phyloP scores from a whole-genome alignment of 2,113 vertebrate species.

The Aegotheles bennettii region DNA sequence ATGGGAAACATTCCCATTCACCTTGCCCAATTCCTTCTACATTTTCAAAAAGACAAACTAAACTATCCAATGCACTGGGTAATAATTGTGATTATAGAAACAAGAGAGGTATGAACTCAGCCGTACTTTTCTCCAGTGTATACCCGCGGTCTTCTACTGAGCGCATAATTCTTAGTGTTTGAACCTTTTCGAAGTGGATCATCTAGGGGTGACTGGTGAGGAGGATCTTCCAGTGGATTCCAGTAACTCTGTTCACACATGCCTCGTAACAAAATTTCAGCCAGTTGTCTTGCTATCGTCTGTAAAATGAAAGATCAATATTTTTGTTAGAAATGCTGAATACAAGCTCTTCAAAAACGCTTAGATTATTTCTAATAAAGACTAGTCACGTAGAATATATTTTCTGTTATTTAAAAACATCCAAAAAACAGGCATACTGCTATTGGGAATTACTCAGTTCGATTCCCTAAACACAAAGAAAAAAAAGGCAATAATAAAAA shows the following conservation, averaged over 20 bases:
- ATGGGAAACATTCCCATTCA: background rate
- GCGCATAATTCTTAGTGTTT: slow-evolving; percentile 83
- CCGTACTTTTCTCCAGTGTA: slow-evolving; percentile 96
- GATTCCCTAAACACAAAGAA: background rate
- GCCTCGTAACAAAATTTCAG: slow-evolving; percentile 95
- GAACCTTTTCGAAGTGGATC: slow-evolving; percentile 86
- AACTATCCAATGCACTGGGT: background rate
- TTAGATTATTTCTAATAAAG: background rate
- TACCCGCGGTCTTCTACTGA: slow-evolving; percentile 86
- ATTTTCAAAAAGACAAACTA: background rate
- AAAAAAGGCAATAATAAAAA: background rate
- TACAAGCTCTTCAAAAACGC: background rate
- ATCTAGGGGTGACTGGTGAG: slow-evolving; percentile 89
- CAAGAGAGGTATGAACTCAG: background rate
- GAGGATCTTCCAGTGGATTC: slow-evolving; percentile 94
- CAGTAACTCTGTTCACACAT: slow-evolving; percentile 99
- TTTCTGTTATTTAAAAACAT: background rate
- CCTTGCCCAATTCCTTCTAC: background rate
- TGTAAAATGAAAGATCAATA: slow-evolving; percentile 56
- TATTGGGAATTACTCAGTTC: background rate
- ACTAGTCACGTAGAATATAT: background rate
- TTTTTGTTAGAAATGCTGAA: background rate
- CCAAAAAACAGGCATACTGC: background rate
- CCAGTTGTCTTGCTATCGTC: slow-evolving; percentile 96
- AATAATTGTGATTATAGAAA: background rate